Evolutionary conservation across 2,113 vertebrate genomes (phyloP), one percentile per base, ranked within the genome.

Genomic region (Nerophis lumbriciformis): DNA sequence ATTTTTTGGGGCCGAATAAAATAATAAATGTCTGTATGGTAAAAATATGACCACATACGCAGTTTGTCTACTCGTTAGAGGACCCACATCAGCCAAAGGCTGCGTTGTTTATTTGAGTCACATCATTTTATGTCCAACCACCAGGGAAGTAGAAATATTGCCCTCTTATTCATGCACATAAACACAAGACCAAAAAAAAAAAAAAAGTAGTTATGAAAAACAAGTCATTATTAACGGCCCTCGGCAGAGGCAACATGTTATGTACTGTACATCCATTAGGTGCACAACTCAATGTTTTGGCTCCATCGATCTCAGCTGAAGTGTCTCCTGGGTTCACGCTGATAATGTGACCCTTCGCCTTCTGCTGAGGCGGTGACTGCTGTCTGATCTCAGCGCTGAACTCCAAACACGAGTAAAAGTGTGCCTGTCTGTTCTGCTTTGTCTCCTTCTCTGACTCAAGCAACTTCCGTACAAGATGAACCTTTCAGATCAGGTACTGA

Each of bases 391-490:
- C 63, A 14, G 44, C 28, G 28, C 53, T 65, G 59, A 63, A 62
- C 63, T 66, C 21, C 73, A 61, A 82, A 70, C 58, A 52, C 75
- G 19, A 76, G 71, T 81, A 78, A 86, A 88, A 76, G 76, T 79
- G 59, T 76, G n/a, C 71, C 65, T 78, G 72, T 80, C 57, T 86
- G 16, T 78, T 81, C 59, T 86, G 58, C 78, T 87, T 80, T 90
- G 83, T 86, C 85, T 88, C 78, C 75, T 71, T 80, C 79, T 79
- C 64, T 73, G 63, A 73, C 63, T 78, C 63, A 86, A 89, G 89
- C 86, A 90, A 78, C 79, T 85, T 73, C 90, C 88, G 68, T 90
- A 90, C 87, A 89, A 88, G 89, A 90, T 89, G 81, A 88, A 86
- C 85, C 73, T 90, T 74, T 90, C 86, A 67, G 68, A 89, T 71